These are phyloP conservation scores for Laticauda laticaudata DNA, from an alignment of 2,113 vertebrate species.

Conservation along the genomic window DNA sequence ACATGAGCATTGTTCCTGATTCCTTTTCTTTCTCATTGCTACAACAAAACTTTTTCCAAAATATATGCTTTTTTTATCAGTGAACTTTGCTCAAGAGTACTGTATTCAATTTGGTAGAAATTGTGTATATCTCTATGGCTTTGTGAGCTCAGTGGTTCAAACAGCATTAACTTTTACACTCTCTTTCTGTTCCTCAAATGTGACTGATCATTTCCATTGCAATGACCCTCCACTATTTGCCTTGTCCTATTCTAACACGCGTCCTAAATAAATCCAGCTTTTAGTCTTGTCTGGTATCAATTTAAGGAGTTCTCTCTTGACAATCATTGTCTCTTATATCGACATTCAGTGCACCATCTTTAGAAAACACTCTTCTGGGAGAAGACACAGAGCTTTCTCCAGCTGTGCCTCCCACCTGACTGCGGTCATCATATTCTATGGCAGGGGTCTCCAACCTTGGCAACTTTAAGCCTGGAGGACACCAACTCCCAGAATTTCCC, in stretches of 20 bases:
- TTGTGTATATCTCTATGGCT: background rate
- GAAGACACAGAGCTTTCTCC: background rate
- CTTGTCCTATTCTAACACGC: conserved; percentile 49
- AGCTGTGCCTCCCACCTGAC: conserved; percentile 11
- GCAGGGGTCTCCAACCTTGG: background rate
- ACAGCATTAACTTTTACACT: conserved; percentile 45
- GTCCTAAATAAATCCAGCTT: conserved; percentile 32
- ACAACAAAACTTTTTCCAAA: background rate
- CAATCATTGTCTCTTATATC: conserved; percentile 19
- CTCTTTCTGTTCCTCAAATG: conserved; percentile 47
- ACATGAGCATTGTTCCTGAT: background rate
- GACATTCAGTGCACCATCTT: conserved; percentile 37
- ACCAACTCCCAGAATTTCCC: too few relatives aligned
- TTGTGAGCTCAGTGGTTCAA: conserved; percentile 43
- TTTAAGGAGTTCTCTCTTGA: conserved; percentile 41
- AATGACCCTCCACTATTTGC: conserved; percentile 46
- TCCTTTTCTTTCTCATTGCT: background rate
- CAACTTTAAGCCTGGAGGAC: too few relatives aligned
- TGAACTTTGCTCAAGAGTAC: background rate
- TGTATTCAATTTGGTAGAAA: background rate
- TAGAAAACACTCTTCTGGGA: conserved; percentile 29
- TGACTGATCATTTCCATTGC: background rate
- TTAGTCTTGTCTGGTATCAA: conserved; percentile 22
- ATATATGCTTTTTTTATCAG: background rate
- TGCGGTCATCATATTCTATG: conserved; percentile 2